Percentiles rank a stretch among this genome's conserved stretches.
Evolutionary conservation across 2,888 invertebrate species (phyloP).

Genomic region (Hofmannophila pseudospretella): DNA sequence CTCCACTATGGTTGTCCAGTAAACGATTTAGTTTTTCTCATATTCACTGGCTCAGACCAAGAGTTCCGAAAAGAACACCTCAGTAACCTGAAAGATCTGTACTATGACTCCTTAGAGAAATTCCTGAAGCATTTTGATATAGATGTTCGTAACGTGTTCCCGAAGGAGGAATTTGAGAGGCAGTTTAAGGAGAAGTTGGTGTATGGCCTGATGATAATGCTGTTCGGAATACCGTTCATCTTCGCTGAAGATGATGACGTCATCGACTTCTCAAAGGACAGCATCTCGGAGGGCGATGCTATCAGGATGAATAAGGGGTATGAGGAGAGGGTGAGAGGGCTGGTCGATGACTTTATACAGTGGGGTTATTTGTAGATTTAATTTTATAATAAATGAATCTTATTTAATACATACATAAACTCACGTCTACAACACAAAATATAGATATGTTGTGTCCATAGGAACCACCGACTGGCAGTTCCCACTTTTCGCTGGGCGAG

Average conservation of each 20-base stretch:
- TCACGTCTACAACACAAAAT: too few relatives aligned
- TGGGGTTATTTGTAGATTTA: conserved; percentile 25
- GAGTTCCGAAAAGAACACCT: conserved; percentile 32
- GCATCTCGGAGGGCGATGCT: conserved; percentile 16
- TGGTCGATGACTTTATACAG: conserved; percentile 33
- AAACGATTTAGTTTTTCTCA: conserved; percentile 31
- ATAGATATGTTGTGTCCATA: too few relatives aligned
- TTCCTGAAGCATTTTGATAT: conserved; percentile 32
- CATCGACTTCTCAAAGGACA: conserved; percentile 25
- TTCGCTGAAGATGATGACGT: conserved; percentile 25
- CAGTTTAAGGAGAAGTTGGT: conserved; percentile 29
- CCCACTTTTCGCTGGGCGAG: too few relatives aligned
- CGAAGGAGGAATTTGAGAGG: conserved; percentile 31
- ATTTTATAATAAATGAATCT: too few relatives aligned
- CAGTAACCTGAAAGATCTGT: conserved; percentile 27
- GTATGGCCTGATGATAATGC: conserved; percentile 23
- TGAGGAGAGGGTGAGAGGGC: conserved; percentile 23
- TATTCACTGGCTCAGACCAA: conserved; percentile 26
- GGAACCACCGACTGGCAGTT: too few relatives aligned
- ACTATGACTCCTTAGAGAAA: conserved; percentile 22
- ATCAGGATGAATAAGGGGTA: conserved; percentile 24
- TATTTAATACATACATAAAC: too few relatives aligned
- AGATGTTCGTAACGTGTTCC: conserved; percentile 25
- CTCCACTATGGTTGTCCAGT: conserved; percentile 29
- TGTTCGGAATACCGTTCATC: conserved; percentile 27